Evolutionary conservation across 2,888 invertebrate genomes (phyloP).

Genomic region (Diaprepes abbreviatus): DNA sequence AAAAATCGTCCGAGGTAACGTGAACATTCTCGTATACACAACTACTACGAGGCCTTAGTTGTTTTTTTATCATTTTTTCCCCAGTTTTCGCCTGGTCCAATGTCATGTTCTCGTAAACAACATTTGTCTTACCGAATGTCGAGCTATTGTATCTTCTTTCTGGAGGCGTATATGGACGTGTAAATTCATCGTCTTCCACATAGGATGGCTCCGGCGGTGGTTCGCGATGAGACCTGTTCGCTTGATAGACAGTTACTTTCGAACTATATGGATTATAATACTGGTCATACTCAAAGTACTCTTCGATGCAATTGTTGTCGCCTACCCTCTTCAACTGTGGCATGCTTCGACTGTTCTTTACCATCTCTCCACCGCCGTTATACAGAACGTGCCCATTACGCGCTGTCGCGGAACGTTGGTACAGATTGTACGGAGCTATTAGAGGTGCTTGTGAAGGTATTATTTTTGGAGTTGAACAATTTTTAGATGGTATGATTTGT

Average conservation of each 20-base stretch:
- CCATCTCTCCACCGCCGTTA: conserved; percentile 46
- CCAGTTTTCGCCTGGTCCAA: background rate
- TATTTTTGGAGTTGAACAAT: conserved; percentile 64
- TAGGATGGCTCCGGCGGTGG: conserved; percentile 31
- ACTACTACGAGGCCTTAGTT: conserved; percentile 58
- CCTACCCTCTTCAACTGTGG: conserved; percentile 56
- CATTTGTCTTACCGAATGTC: conserved; percentile 58
- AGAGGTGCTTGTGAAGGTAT: conserved; percentile 60
- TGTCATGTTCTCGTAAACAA: background rate
- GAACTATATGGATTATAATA: conserved; percentile 27
- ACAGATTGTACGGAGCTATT: conserved; percentile 55
- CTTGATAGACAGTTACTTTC: conserved; percentile 32
- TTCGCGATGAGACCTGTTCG: conserved; percentile 14
- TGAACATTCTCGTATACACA: conserved; percentile 65
- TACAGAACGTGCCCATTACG: conserved; percentile 46
- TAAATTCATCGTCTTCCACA: conserved; percentile 38
- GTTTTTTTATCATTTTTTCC: background rate
- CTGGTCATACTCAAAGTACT: conserved; percentile 38
- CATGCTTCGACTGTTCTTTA: conserved; percentile 60
- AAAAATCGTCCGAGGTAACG: conserved; percentile 58
- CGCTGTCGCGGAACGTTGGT: conserved; percentile 42
- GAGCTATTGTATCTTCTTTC: conserved; percentile 63
- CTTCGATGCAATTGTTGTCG: conserved; percentile 35
- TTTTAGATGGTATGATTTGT: conserved; percentile 64
- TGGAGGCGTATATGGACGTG: conserved; percentile 62